A percentile compares a stretch with the other conserved stretches of the same genome.
phyloP scores from a whole-genome alignment of 1,140 invertebrate species.

The Drosophila pandora region DNA sequence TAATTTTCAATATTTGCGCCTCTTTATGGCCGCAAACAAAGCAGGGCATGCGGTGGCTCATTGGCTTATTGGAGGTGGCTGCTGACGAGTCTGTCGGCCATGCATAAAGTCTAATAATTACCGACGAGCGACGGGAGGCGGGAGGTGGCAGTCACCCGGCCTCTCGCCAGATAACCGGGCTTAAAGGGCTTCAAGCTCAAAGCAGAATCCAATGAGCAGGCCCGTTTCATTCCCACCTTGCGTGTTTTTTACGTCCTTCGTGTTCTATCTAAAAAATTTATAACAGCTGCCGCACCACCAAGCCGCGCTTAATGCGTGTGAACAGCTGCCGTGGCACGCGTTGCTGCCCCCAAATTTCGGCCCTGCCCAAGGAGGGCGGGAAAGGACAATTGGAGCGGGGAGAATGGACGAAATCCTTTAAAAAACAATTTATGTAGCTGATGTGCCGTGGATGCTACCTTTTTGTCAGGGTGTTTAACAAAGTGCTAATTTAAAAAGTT shows the following conservation, averaged over 20 bases:
- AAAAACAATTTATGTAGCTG: slow-evolving; percentile 73
- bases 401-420: slow-evolving; percentile 78
- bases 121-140: slow-evolving; percentile 38
- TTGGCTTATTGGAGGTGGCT: slow-evolving; percentile 4
- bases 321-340: slow-evolving; percentile 74
- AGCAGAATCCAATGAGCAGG: slow-evolving; percentile 41
- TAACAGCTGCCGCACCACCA: slow-evolving; percentile 55
- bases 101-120: slow-evolving; percentile 80
- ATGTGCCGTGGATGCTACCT: slow-evolving; percentile 49
- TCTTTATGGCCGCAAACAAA: slow-evolving; percentile 49
- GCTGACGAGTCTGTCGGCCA: slow-evolving; percentile 11
- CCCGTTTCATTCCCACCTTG: slow-evolving; percentile 39
- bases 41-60: slow-evolving; percentile 3
- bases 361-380: neutral
- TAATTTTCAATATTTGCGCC: slow-evolving; percentile 78
- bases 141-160: slow-evolving; percentile 5
- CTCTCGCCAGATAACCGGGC: slow-evolving; percentile 72
- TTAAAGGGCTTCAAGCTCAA: slow-evolving; percentile 35
- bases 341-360: slow-evolving; percentile 28
- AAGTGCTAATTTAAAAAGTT: slow-evolving; percentile 83
- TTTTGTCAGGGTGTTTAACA: slow-evolving; percentile 82
- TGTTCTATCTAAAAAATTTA: slow-evolving; percentile 65
- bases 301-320: slow-evolving; percentile 65
- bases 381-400: neutral
- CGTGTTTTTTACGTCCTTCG: slow-evolving; percentile 30